Evolutionary conservation across 1,140 invertebrate species (phyloP), one percentile per base, ranked within the genome.

Genomic region (Zaprionus camerounensis): DNA sequence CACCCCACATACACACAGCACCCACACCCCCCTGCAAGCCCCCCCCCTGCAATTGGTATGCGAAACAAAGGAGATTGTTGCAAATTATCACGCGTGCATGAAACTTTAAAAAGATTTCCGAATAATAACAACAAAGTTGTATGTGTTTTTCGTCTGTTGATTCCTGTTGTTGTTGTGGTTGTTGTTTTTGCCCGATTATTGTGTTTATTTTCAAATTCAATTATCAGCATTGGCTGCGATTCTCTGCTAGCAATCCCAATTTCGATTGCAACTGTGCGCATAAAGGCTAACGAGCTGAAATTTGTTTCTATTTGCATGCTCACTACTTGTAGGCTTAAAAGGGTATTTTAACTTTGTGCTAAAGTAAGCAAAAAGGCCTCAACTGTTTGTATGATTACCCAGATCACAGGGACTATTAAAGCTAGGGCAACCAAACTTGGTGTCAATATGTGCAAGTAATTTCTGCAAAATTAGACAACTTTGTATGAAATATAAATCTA

Each of bases 81-180:
- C 65, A 59, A 68, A 73, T 68, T 61, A 68, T 61, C 64, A 55
- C 56, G 71, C 70, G 24, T 41, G 55, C 41, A 2, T 13, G 41
- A 28, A 63, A 49, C 26, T 31, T 11, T 13, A 26, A 44, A 46
- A 31, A 63, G 41, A 63, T 49, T 63, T 41, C 26, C 6, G 26
- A 31, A 20, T 22, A 53, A 56, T 9, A 26, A n/a, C 46, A 64
- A 53, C 36, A 26, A 63, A 63, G 41, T 49, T 63, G 59, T 20
- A 1, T 46, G 31, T 34, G 9, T 51, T 24, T 49, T 22, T 49
- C 17, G 17, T n/a, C 46, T 11, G 17, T 9, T 9, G n/a, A 46
- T 46, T 46, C 5, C 44, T 17, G 17, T 2, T 49, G 46, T 22
- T 12, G 46, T 22, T 51, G 46, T n/a, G 11, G 20, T 51, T 51